A percentile compares a stretch with the other conserved stretches of the same genome.
These are phyloP conservation scores for Epsilonema sp. DNA, from an alignment of 2,888 invertebrate genomes.

Conservation along the genomic window DNA sequence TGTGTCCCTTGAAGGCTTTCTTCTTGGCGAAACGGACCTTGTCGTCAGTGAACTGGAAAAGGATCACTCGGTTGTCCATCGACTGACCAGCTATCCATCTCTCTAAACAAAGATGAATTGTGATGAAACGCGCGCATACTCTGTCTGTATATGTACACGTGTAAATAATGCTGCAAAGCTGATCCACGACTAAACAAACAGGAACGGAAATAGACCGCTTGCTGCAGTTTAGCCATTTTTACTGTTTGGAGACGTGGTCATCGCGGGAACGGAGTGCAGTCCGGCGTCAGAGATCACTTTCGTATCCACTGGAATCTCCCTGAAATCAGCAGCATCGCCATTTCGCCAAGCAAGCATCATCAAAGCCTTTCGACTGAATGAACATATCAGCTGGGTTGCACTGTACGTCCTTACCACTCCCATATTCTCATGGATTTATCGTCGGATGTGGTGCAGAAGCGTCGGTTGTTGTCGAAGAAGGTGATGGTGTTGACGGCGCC, in stretches of 20 bases:
- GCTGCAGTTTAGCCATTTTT: too few species aligned
- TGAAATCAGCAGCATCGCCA: constrained; percentile 12
- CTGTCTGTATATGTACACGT: too few species aligned
- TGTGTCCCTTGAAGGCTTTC: constrained; percentile 91
- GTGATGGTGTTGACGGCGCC: constrained; percentile 97
- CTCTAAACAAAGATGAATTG: constrained; percentile 32
- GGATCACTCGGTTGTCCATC: constrained; percentile 94
- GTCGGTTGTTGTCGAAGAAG: constrained; percentile 89
- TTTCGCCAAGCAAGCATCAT: constrained; percentile 7
- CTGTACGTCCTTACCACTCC: constrained; percentile 98
- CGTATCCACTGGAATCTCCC: constrained; percentile 64
- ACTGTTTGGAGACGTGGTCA: constrained; percentile 75
- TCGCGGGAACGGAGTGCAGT: constrained; percentile 97
- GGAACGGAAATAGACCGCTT: too few species aligned
- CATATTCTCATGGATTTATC: constrained; percentile 95
- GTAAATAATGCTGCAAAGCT: too few species aligned
- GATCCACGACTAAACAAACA: constrained; percentile 4
- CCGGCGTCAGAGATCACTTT: constrained; percentile 98
- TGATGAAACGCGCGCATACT: too few species aligned
- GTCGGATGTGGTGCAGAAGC: constrained; percentile 96
- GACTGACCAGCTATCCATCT: constrained; percentile 99
- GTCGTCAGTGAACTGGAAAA: constrained; percentile 79
- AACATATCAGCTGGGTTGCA: too few species aligned
- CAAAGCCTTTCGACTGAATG: too few species aligned
- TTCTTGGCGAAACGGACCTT: constrained; percentile 93